These are phyloP conservation scores for Marcusenius ussheri DNA, from an alignment of 2,113 vertebrate genomes.

Conservation along the genomic window DNA sequence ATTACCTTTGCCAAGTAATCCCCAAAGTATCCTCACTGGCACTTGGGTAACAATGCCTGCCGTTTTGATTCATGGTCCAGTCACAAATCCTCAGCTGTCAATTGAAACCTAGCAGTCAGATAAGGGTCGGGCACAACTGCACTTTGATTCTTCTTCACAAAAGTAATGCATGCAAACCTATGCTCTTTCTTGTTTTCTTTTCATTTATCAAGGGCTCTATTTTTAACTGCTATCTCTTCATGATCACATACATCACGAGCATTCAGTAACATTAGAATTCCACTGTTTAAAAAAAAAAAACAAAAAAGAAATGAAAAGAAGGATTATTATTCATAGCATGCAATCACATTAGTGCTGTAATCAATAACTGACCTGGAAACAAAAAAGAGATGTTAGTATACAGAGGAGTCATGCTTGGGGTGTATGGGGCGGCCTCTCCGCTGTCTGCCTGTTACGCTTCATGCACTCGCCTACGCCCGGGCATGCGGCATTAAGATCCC, in stretches of 20 bases:
- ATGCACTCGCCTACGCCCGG: not conserved
- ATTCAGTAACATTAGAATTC: slow-evolving; percentile 24
- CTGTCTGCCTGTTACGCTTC: not conserved
- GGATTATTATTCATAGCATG: slow-evolving; percentile 46
- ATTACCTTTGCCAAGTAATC: slow-evolving; percentile 99
- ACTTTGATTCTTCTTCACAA: slow-evolving; percentile 81
- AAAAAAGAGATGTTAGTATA: slow-evolving; percentile 49
- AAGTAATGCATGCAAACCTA: slow-evolving; percentile 78
- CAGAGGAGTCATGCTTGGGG: slow-evolving; percentile 40
- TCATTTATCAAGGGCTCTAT: not conserved
- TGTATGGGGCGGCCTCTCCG: slow-evolving; percentile 12
- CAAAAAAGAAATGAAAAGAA: slow-evolving; percentile 21
- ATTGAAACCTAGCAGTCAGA: slow-evolving; percentile 99
- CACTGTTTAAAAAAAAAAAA: slow-evolving; percentile 3
- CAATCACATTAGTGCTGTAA: slow-evolving; percentile 52
- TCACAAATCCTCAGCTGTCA: slow-evolving; percentile 99
- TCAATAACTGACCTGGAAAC: slow-evolving; percentile 52
- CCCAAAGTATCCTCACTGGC: slow-evolving; percentile 99
- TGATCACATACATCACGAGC: slow-evolving; percentile 14
- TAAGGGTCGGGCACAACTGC: slow-evolving; percentile 93
- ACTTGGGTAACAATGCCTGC: slow-evolving; percentile 99
- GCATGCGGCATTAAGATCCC: not conserved
- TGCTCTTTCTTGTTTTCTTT: slow-evolving; percentile 8
- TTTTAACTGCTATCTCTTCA: not conserved
- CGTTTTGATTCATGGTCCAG: slow-evolving; percentile 99